These are phyloP conservation scores for Microcebus lehilahytsara DNA, from an alignment of 2,113 vertebrate genomes.

Conservation along the genomic window DNA sequence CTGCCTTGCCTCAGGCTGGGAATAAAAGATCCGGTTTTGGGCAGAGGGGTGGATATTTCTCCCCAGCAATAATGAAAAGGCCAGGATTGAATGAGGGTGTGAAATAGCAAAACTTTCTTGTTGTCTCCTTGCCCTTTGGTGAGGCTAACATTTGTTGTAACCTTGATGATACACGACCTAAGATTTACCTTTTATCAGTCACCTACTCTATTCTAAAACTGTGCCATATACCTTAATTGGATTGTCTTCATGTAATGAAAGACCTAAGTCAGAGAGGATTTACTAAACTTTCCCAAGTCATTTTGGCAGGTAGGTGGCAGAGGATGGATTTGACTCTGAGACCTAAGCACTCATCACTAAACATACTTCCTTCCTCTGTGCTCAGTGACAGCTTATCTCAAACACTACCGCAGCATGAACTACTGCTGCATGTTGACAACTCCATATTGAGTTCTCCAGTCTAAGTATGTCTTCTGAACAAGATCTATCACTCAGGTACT, in stretches of 20 bases:
- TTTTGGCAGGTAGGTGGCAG: neutral
- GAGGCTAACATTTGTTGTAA: neutral
- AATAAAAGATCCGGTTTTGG: constrained; percentile 27
- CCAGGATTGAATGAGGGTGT: neutral
- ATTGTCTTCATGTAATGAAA: neutral
- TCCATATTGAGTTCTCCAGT: neutral
- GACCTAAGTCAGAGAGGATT: neutral
- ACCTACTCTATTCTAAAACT: neutral
- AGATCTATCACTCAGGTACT: neutral
- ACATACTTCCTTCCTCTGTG: neutral
- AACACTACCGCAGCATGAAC: neutral
- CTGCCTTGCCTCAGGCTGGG: neutral
- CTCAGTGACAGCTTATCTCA: neutral
- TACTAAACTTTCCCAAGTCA: neutral
- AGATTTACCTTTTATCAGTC: neutral
- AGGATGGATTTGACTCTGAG: neutral
- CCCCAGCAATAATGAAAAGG: neutral
- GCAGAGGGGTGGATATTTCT: neutral
- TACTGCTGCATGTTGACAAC: too few species aligned
- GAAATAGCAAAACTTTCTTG: neutral
- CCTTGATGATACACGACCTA: neutral
- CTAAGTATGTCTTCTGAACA: neutral
- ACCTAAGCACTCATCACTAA: neutral
- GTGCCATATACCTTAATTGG: neutral
- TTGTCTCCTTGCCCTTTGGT: neutral